phyloP scores from a whole-genome alignment of 2,113 vertebrate genomes.

The Meleagris gallopavo region DNA sequence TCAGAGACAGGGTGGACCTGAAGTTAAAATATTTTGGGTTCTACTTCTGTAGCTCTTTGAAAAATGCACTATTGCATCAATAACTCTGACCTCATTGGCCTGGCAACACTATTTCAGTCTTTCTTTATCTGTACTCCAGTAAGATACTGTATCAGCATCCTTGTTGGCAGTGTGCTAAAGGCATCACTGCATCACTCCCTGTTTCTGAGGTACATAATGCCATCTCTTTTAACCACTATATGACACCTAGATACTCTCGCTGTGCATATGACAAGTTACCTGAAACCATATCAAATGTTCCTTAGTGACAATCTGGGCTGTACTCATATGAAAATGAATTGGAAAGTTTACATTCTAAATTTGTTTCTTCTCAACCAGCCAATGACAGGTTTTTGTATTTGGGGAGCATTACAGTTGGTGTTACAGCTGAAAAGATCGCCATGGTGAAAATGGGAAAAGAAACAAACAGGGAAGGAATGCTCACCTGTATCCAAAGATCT shows the following conservation, averaged over 20 bases:
- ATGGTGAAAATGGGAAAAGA: too few species aligned
- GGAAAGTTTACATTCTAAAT: not conserved
- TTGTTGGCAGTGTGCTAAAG: not conserved
- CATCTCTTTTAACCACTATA: not conserved
- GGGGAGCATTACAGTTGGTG: too few species aligned
- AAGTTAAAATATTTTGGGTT: not conserved
- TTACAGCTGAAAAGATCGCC: too few species aligned
- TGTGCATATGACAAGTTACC: not conserved
- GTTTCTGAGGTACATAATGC: not conserved
- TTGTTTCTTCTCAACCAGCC: not conserved
- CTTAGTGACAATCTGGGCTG: not conserved
- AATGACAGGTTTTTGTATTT: not conserved
- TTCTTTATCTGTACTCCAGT: not conserved
- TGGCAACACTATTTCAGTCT: not conserved
- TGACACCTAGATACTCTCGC: not conserved
- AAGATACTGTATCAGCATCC: not conserved
- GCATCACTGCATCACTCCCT: not conserved
- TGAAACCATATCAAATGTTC: fast-evolving
- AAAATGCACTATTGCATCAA: not conserved
- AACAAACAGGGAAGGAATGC: too few species aligned
- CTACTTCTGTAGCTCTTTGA: not conserved
- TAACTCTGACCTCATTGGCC: not conserved
- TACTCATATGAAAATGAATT: not conserved
- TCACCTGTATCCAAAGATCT: too few species aligned
- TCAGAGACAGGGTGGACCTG: not conserved